These are phyloP conservation scores for Ramphastos sulfuratus DNA, from an alignment of 2,113 vertebrate genomes.

Conservation along the genomic window DNA sequence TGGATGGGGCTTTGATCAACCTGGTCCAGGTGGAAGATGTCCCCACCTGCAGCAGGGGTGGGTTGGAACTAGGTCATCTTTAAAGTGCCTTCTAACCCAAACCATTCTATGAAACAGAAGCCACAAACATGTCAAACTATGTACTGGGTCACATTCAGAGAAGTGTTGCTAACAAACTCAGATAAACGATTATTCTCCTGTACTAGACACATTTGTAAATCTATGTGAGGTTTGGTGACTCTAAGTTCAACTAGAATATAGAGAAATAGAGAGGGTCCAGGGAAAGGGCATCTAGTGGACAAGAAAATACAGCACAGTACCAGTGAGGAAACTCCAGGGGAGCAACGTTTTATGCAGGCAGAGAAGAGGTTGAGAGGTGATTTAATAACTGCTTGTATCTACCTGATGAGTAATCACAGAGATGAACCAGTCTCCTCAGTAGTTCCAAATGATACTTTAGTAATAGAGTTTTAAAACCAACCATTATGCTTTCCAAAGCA, in stretches of 20 bases:
- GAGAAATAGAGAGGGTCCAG: neutral
- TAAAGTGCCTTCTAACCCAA: too few relatives aligned
- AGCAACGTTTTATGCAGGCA: neutral
- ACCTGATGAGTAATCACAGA: neutral
- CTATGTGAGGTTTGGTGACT: neutral
- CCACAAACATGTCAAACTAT: neutral
- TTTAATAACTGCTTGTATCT: neutral
- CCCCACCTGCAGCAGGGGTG: too few relatives aligned
- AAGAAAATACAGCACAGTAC: neutral
- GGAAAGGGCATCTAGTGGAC: neutral
- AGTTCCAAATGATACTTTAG: neutral
- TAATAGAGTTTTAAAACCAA: neutral
- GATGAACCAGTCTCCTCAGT: neutral
- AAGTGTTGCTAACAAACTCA: neutral
- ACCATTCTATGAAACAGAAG: neutral
- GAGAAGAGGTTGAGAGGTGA: neutral
- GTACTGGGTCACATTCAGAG: neutral
- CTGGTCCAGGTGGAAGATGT: too few relatives aligned
- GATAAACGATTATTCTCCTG: neutral
- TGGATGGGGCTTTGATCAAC: too few relatives aligned
- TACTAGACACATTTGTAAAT: neutral
- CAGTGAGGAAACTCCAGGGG: neutral
- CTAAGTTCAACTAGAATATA: neutral
- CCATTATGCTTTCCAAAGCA: neutral
- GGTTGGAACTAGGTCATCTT: too few relatives aligned